A percentile compares a stretch with the other conserved stretches of the same genome.
These are phyloP conservation scores for Trachelipus rathkii DNA, from an alignment of 1,140 invertebrate genomes.

Conservation along the genomic window DNA sequence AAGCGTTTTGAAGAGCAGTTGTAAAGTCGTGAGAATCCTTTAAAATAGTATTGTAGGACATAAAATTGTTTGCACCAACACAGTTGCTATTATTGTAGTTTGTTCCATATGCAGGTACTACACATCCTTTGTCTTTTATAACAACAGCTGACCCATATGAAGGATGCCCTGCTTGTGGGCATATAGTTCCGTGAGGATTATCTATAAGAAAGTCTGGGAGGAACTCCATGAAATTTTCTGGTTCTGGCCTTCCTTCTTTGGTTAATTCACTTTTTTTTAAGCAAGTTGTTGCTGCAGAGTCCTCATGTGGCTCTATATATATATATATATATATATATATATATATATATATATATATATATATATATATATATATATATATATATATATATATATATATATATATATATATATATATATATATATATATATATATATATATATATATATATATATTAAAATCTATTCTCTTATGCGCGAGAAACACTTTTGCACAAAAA, in stretches of 20 bases:
- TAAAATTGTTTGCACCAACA: slow-evolving; percentile 70
- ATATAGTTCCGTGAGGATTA: slow-evolving; percentile 65
- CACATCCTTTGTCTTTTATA: neutral
- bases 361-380: slow-evolving; percentile 6
- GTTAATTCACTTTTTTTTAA: slow-evolving; percentile 19
- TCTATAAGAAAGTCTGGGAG: slow-evolving; percentile 74
- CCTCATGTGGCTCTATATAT: slow-evolving; percentile 16
- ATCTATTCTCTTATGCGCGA: no score
- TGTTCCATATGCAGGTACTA: neutral
- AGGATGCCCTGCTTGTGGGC: slow-evolving; percentile 73
- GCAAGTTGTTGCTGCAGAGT: slow-evolving; percentile 19
- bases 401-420: neutral
- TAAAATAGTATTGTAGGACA: slow-evolving; percentile 80
- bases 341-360: neutral
- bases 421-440: slow-evolving; percentile 2
- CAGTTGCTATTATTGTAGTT: slow-evolving; percentile 39
- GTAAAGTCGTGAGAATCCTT: slow-evolving; percentile 76
- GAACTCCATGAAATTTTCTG: slow-evolving; percentile 66
- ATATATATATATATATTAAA: no score
- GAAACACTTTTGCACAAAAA: no score
- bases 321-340: neutral
- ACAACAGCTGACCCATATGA: slow-evolving; percentile 62
- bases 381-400: slow-evolving; percentile 6
- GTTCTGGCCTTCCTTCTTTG: slow-evolving; percentile 47
- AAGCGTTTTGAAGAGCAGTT: slow-evolving; percentile 66